Evolutionary conservation across 2,113 vertebrate species (phyloP), one percentile per base, ranked within the genome.

Genomic region (Tetrao urogallus): DNA sequence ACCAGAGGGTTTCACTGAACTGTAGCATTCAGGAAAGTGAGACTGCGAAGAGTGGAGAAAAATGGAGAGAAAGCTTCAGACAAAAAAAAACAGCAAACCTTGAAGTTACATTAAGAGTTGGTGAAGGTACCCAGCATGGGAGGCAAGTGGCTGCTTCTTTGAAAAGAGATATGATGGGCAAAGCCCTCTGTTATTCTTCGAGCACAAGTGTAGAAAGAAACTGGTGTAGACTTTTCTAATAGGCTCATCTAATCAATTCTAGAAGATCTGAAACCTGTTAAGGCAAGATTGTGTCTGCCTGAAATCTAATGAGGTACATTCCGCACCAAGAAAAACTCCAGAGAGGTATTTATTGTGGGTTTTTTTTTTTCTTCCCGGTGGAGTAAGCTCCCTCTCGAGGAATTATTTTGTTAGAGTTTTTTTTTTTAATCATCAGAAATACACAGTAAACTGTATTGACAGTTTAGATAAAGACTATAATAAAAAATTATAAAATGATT

Each of bases 1-100:
- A 93, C 87, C 92, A 96, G 88, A 84, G 89, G 86, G 84, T 94
- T 98, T 94, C 81, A 34, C 93, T 93, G 93, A 96, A 65, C 92
- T 93, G 14, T 25, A 71, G 80, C 12, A 10, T 89, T 82, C 78
- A 90, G 90, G 71, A 94, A 92, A 94, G 78, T 75, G 85, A 88
- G 48, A 58, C 85, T 64, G 66, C 60, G 73, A 95, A 94, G 78
- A 73, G 17, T 43, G 34, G 52, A 76, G 52, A 54, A 89, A 93
- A 90, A 96, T 56, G 48, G 5, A 74, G 43, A 22, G 65, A 52
- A 88, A 38, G 57, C 60, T 66, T 69, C 75, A 38, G 48, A 71
- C 27, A 75, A 63, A 73, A 85, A 66, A 54, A 28, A 50, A 12
- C 22, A 50, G 2, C 48, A 22, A 48, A 50, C 11, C 14, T n/a